Conservation (phyloP, 2,113 vertebrate genomes). For the Protobothrops mucrosquamatus region DNA sequence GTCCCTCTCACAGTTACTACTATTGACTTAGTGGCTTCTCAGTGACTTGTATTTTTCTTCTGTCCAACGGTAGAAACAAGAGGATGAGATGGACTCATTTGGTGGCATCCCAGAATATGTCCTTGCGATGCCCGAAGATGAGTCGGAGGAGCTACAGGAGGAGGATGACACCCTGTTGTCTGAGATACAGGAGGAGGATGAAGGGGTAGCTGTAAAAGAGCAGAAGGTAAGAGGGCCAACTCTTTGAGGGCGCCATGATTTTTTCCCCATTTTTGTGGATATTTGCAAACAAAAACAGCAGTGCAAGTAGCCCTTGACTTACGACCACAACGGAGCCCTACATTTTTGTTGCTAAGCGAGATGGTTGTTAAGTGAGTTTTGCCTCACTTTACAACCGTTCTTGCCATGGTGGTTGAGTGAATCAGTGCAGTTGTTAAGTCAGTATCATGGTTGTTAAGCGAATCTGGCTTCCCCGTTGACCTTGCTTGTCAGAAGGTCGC, state of each 20-base stretch:
- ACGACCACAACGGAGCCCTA: not conserved
- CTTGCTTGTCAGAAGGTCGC: not conserved
- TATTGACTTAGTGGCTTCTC: not conserved
- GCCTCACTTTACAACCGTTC: not conserved
- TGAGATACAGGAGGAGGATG: not conserved
- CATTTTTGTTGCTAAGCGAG: not conserved
- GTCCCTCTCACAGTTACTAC: too few relatives aligned
- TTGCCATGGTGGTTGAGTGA: not conserved
- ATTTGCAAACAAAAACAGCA: not conserved
- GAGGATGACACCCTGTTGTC: not conserved
- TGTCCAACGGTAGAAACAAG: not conserved
- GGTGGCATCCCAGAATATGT: slow-evolving; percentile 48
- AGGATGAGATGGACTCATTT: not conserved
- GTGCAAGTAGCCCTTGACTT: not conserved
- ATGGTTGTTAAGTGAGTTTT: not conserved
- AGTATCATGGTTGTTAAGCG: too few relatives aligned
- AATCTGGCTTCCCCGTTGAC: not conserved
- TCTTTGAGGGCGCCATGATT: too few relatives aligned
- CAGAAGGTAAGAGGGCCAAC: not conserved
- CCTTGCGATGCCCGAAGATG: slow-evolving; percentile 8
- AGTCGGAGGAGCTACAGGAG: not conserved
- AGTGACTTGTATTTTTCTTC: not conserved
- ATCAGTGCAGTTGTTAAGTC: too few relatives aligned
- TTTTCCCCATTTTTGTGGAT: not conserved
- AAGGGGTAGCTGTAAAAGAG: slow-evolving; percentile 48